Evolutionary conservation across 2,888 invertebrate genomes (phyloP).

Genomic region (Pseudanteris insignis): DNA sequence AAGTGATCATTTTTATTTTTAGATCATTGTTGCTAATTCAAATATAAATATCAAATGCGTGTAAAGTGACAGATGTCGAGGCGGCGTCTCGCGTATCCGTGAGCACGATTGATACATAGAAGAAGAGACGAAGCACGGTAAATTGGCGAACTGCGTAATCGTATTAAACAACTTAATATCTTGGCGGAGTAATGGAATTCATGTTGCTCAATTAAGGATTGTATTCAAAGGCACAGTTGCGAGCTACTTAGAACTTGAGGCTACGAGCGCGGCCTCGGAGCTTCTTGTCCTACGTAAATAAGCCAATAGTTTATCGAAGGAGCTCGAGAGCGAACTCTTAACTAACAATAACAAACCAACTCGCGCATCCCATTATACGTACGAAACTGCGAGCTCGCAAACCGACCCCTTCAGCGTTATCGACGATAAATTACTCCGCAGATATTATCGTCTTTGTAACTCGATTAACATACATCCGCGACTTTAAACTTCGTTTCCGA

Average conservation of each 20-base stretch:
- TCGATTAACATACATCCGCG: constrained; percentile 36
- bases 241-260: constrained; percentile 36
- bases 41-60: too few relatives aligned
- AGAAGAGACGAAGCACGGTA: too few relatives aligned
- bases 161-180: too few relatives aligned
- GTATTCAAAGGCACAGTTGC: constrained; percentile 17
- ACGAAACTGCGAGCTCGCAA: constrained; percentile 29
- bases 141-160: too few relatives aligned
- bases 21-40: too few relatives aligned
- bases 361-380: constrained; percentile 40
- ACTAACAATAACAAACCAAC: constrained; percentile 45
- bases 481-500: constrained; percentile 29
- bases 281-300: constrained; percentile 44
- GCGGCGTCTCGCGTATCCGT: too few relatives aligned
- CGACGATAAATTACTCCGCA: constrained; percentile 33
- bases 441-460: constrained; percentile 36
- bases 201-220: constrained; percentile 29
- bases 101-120: too few relatives aligned
- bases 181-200: too few relatives aligned
- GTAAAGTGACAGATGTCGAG: too few relatives aligned
- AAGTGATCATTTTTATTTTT: too few relatives aligned
- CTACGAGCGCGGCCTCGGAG: constrained; percentile 20
- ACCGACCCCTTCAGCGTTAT: constrained; percentile 17
- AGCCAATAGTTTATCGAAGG: constrained; percentile 40
- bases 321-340: constrained; percentile 40